Conservation (phyloP, 2,888 invertebrate species). For the Celastrina argiolus region DNA sequence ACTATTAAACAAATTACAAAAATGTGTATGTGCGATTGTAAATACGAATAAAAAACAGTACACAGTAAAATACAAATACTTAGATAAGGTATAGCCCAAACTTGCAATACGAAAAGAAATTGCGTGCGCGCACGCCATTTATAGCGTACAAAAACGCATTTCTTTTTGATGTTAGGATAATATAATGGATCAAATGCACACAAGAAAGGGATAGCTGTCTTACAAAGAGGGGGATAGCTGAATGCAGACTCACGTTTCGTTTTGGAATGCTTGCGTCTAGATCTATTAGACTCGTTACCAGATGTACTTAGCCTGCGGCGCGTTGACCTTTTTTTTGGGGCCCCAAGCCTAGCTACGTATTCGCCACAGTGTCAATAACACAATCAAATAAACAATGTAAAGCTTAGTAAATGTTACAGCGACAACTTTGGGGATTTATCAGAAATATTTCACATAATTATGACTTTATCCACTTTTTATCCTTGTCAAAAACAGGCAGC, state of each 20-base stretch:
- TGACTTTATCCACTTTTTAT: too few species aligned
- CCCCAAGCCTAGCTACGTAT: conserved; percentile 20
- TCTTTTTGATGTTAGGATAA: background rate
- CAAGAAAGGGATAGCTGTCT: background rate
- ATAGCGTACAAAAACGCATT: background rate
- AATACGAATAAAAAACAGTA: background rate
- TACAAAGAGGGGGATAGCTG: background rate
- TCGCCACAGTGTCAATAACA: conserved; percentile 1
- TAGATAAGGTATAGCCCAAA: background rate
- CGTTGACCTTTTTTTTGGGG: conserved; percentile 8
- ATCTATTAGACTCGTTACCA: conserved; percentile 1
- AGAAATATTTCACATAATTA: too few species aligned
- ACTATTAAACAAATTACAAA: background rate
- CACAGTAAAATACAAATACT: background rate
- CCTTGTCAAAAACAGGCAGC: too few species aligned
- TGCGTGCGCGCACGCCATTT: background rate
- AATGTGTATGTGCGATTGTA: background rate
- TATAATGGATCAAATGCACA: background rate
- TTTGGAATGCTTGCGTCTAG: conserved; percentile 10
- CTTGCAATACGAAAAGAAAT: background rate
- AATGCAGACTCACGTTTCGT: conserved; percentile 9
- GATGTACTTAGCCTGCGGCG: conserved; percentile 15
- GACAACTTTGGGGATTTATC: background rate
- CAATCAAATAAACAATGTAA: background rate
- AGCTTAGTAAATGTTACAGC: background rate